Evolutionary conservation across 2,888 invertebrate species (phyloP).

Genomic region (Machimus atricapillus): DNA sequence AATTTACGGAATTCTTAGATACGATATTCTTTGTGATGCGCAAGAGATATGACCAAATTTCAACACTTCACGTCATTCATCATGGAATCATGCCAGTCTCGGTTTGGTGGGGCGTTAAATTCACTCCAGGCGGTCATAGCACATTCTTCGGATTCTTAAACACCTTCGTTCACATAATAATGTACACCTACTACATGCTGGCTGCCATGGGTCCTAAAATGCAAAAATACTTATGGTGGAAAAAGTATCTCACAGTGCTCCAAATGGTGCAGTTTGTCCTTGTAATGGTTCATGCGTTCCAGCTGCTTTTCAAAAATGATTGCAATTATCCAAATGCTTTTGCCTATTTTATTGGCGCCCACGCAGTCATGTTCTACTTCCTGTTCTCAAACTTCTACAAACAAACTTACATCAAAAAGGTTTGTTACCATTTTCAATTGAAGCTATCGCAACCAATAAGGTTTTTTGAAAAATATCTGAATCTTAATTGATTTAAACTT

Average conservation of each 20-base stretch:
- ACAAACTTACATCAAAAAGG: conserved; percentile 70
- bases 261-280: conserved; percentile 93
- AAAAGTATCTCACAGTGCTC: conserved; percentile 87
- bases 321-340: conserved; percentile 90
- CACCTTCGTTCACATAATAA: conserved; percentile 92
- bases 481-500: no score
- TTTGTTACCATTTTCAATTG: not conserved
- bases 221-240: conserved; percentile 94
- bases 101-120: conserved; percentile 90
- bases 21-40: conserved; percentile 94
- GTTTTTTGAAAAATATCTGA: no score
- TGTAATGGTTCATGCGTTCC: conserved; percentile 89
- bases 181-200: conserved; percentile 92
- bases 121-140: conserved; percentile 89
- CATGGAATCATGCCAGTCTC: conserved; percentile 95
- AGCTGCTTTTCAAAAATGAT: conserved; percentile 79
- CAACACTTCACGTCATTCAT: conserved; percentile 91
- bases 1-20: conserved; percentile 93
- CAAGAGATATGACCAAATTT: conserved; percentile 91
- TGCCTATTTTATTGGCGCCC: conserved; percentile 90
- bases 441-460: no score
- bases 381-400: conserved; percentile 93
- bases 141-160: conserved; percentile 94
- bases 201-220: conserved; percentile 88
- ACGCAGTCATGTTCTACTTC: conserved; percentile 91